Base-by-base conservation (phyloP, 2,888 invertebrate species). In the Empis livida region DNA sequence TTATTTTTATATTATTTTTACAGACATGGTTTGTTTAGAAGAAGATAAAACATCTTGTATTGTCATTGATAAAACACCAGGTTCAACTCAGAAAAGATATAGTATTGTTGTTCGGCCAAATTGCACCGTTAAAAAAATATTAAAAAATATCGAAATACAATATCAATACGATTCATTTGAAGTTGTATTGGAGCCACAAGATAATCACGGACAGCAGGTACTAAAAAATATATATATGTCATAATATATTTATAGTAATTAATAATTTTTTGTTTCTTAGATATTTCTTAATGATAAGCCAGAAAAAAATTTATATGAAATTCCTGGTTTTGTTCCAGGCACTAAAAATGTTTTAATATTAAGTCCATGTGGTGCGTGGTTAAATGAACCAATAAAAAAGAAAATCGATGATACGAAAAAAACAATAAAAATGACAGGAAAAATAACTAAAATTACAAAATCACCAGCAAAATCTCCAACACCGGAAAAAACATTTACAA, bases 31-130 rank as follows among this genome's bases (percentile, higher is more conserved):
- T 49, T 54, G 55, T 48, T 44, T 55, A 48, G 60, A 61, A 43
- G 57, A 59, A 45, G 57, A 49, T 49, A 55, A 57, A 50, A 60
- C 63, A 50, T 61, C 64, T 51, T 67, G 66, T 54, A 63, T 60
- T 41, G 65, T 69, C 41, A 59, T 60, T 51, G 67, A 70, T 53
- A 66, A 62, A 54, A 64, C 65, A 47, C 66, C 66, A 30, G 58
- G 60, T 44, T 62, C 69, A 27, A 62, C 61, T 48, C 62, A 64
- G 46, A 67, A 63, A 53, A 70, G 63, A 57, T 63, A 67, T 46
- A 63, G 57, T 50, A 55, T 70, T 39, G 60, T 67, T 23, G 66
- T 68, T 9, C 62, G 66, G 14, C 58, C 62, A 23, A 58, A 58
- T 20, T 61, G 60, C 38, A 67, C 64, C 27, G 64, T 70, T 23